phyloP scores from a whole-genome alignment of 2,888 invertebrate genomes.

The Drosophila mettleri region DNA sequence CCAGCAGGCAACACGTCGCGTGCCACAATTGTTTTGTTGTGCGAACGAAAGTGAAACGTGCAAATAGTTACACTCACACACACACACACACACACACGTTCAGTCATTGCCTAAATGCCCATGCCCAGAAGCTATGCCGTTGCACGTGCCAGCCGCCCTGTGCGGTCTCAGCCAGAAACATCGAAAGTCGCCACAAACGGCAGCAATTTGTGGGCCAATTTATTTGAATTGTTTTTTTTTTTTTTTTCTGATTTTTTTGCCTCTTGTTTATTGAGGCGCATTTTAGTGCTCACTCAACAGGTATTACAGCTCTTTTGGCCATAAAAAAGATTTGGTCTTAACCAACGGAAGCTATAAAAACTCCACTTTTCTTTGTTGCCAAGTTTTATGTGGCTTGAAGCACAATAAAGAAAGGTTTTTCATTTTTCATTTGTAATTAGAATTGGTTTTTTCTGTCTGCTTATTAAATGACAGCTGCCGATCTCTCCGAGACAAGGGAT shows the following conservation, averaged over 20 bases:
- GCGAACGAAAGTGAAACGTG: constrained; percentile 72
- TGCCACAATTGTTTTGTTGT: constrained; percentile 39
- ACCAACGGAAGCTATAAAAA: constrained; percentile 13
- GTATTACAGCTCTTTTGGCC: constrained; percentile 6
- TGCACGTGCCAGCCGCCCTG: constrained; percentile 45
- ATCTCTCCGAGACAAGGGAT: not conserved
- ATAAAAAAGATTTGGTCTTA: constrained; percentile 4
- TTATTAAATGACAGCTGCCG: not conserved
- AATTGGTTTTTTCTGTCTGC: not conserved
- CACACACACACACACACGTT: constrained; percentile 27
- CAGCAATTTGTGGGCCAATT: constrained; percentile 34
- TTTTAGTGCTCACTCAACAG: constrained; percentile 2
- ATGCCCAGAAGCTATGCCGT: constrained; percentile 48
- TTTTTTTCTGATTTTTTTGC: not conserved
- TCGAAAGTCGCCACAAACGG: constrained; percentile 30
- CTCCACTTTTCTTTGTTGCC: constrained; percentile 10
- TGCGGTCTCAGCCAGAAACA: constrained; percentile 30
- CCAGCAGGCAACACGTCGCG: constrained; percentile 39
- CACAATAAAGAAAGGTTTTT: constrained; percentile 1
- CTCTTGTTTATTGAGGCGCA: constrained; percentile 18
- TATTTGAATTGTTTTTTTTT: constrained; percentile 21
- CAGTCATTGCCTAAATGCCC: constrained; percentile 26
- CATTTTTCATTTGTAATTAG: constrained; percentile 8
- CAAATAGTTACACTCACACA: constrained; percentile 51
- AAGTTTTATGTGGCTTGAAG: not conserved